Conservation (phyloP, 2,888 invertebrate genomes). For the Eristalis tenax region DNA sequence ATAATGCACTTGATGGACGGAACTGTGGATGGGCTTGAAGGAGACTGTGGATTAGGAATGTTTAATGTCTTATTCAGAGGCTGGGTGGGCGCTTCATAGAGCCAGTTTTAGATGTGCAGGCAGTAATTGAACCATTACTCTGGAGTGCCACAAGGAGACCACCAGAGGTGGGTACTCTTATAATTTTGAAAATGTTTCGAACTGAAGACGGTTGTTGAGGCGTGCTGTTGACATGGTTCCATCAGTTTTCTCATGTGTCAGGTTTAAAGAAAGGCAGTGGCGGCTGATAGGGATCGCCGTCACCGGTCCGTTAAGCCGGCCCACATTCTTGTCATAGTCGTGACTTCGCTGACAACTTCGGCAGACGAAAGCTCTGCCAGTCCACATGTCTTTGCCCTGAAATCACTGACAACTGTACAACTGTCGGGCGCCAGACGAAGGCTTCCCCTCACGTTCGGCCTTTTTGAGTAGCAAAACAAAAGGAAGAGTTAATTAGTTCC, state of each 20-base stretch:
- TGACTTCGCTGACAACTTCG: no score
- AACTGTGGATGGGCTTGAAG: neutral
- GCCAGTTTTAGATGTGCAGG: neutral
- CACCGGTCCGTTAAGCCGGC: no score
- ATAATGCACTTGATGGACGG: neutral
- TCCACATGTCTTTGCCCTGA: no score
- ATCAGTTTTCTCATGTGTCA: no score
- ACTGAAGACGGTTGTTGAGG: neutral
- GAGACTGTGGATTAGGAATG: neutral
- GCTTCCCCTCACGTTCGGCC: neutral
- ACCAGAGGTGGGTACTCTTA: neutral
- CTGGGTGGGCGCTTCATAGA: neutral
- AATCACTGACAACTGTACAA: neutral
- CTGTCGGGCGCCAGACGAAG: neutral
- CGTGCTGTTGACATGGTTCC: neutral
- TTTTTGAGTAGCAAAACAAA: neutral
- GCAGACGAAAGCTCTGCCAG: no score
- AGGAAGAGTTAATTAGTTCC: no score
- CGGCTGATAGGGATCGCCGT: no score
- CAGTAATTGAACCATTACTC: neutral
- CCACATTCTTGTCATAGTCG: no score
- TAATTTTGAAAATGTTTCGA: no score
- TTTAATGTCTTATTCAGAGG: neutral
- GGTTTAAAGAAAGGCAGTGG: no score
- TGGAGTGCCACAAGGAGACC: neutral